Base-by-base conservation (phyloP, 1,140 invertebrate species). In the Chrysoperla carnea region DNA sequence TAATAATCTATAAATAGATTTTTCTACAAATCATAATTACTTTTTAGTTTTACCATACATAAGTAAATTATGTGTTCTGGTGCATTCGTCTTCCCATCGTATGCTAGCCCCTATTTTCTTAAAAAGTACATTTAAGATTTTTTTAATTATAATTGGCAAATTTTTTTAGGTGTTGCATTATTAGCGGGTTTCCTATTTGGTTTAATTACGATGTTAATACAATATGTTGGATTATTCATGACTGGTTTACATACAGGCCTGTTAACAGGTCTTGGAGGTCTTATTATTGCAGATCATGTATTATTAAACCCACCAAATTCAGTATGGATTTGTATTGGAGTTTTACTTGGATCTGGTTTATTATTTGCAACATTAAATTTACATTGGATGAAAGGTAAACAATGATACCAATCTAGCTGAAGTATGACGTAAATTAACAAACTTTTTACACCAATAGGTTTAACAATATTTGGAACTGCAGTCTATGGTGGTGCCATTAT, bases 201-300 rank as follows among this genome's bases (percentile, higher is more conserved):
- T 2, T 68, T 85, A 15, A 81, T 86, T 49, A 84, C 81, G 1
- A 76, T 78, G 77, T 63, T 86, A 43, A 81, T 87, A 29, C 81
- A 84, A 55, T 84, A 86, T 55, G 78, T 85, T 4, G 83, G 84
- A 14, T 69, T 88, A 8, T 86, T 87, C 57, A 76, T 85, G 65
- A 78, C 78, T 8, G 84, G 84, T n/a, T 76, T 88, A 49, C 79
- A 84, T 54, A 76, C 81, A 1, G 83, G 83, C 7, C 60, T 82
- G 8, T 62, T 85, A 27, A 59, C 75, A 7, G 76, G 72, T 6
- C 59, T 78, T 13, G 72, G 69, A 3, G 64, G 64, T 4, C 60
- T 82, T 12, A 66, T 71, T 13, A 56, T 62, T 14, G 69, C 70
- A 41, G 69, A 74, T 48, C 64, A 72, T 48, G 63, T 75, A 50